Evolutionary conservation across 2,113 vertebrate species (phyloP).

Genomic region (Pygoscelis antarcticus): DNA sequence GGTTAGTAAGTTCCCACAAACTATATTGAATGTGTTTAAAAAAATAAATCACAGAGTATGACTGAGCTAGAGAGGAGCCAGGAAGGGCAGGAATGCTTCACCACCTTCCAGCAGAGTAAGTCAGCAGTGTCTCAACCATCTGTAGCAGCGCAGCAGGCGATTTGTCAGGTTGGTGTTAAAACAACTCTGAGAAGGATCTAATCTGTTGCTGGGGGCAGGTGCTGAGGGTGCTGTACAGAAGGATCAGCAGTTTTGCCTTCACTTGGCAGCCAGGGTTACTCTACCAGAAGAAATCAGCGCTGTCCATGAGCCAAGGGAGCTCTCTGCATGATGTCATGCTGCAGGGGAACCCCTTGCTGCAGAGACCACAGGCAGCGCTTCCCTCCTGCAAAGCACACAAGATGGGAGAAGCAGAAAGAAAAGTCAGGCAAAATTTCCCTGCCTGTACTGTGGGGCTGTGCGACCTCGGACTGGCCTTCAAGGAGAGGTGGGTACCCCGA

Average conservation of each 20-base stretch:
- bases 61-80: neutral
- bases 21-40: neutral
- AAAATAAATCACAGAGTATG: neutral
- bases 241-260: conserved; percentile 10
- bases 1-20: neutral
- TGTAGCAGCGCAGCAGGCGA: neutral
- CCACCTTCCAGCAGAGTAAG: neutral
- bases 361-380: neutral
- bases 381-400: neutral
- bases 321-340: conserved; percentile 1
- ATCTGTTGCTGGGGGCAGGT: neutral
- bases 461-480: accelerated
- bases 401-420: neutral
- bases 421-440: neutral
- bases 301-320: neutral
- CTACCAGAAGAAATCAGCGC: neutral
- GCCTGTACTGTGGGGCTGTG: neutral
- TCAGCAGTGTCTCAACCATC: neutral
- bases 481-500: neutral
- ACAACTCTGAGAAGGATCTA: neutral
- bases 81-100: neutral
- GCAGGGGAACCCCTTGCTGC: conserved; percentile 35
- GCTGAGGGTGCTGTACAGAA: neutral
- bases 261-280: conserved; percentile 34
- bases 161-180: neutral